phyloP scores from a whole-genome alignment of 2,888 invertebrate species.

The Panzeria rudis region DNA sequence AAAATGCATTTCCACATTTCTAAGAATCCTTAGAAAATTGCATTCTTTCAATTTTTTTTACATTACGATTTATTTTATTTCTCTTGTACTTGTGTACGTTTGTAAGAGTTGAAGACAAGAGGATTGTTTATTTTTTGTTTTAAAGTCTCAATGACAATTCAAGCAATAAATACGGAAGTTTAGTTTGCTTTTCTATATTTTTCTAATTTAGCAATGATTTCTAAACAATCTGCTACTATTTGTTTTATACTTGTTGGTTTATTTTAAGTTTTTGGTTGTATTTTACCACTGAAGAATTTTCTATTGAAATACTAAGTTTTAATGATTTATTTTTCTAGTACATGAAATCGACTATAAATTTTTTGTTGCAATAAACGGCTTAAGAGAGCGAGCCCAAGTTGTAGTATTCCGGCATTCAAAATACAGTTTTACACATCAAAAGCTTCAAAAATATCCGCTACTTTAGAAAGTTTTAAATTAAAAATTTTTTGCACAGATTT shows the following conservation, averaged over 20 bases:
- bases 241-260: slow-evolving; percentile 32
- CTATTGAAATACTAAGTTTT: slow-evolving; percentile 34
- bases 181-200: slow-evolving; percentile 34
- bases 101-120: neutral
- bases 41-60: neutral
- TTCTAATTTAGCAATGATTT: slow-evolving; percentile 49
- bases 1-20: too few relatives aligned
- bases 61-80: neutral
- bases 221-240: slow-evolving; percentile 62
- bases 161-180: slow-evolving; percentile 63
- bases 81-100: slow-evolving; percentile 6
- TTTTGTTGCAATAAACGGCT: neutral
- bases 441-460: too few relatives aligned
- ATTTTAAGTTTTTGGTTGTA: slow-evolving; percentile 26
- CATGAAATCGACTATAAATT: neutral
- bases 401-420: too few relatives aligned
- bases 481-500: too few relatives aligned
- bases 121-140: slow-evolving; percentile 15
- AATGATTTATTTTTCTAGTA: neutral
- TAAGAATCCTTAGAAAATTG: neutral
- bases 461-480: too few relatives aligned
- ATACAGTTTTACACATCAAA: too few relatives aligned
- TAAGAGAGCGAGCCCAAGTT: too few relatives aligned
- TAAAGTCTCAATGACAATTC: slow-evolving; percentile 52
- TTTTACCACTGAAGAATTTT: slow-evolving; percentile 26